phyloP scores from a whole-genome alignment of 2,888 invertebrate species.

The Thalpophila matura region DNA sequence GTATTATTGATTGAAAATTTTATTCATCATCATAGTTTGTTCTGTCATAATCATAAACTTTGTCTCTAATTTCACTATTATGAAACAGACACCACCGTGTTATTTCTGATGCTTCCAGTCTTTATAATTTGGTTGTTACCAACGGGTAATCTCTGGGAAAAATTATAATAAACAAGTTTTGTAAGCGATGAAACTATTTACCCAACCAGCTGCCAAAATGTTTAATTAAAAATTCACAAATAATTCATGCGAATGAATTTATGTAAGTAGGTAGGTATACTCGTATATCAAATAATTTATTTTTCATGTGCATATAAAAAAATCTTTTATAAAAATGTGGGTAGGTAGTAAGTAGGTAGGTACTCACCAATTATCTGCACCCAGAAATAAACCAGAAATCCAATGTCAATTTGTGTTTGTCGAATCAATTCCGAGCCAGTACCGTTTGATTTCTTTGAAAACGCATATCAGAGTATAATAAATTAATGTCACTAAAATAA shows the following conservation, averaged over 20 bases:
- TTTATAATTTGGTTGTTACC: no score
- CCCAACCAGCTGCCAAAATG: background rate
- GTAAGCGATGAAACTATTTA: background rate
- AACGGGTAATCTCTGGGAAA: background rate
- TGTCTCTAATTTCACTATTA: no score
- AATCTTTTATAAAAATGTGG: slow-evolving; percentile 18
- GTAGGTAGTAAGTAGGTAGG: no score
- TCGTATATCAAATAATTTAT: no score
- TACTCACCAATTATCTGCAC: slow-evolving; percentile 65
- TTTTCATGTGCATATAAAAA: no score
- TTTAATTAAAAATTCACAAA: background rate
- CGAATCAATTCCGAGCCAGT: slow-evolving; percentile 74
- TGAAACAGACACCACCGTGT: no score
- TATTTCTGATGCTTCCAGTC: no score
- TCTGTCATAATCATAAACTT: background rate
- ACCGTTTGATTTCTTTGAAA: slow-evolving; percentile 80
- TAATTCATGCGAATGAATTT: background rate
- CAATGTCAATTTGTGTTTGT: slow-evolving; percentile 61
- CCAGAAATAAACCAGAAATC: slow-evolving; percentile 60
- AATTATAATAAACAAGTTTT: background rate
- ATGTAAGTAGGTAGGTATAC: no score
- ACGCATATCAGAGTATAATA: slow-evolving; percentile 82
- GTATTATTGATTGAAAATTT: background rate
- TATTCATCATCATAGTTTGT: background rate
- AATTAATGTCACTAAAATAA: slow-evolving; percentile 79